Conservation (phyloP, 2,888 invertebrate genomes). For the Odontothrips loti region DNA sequence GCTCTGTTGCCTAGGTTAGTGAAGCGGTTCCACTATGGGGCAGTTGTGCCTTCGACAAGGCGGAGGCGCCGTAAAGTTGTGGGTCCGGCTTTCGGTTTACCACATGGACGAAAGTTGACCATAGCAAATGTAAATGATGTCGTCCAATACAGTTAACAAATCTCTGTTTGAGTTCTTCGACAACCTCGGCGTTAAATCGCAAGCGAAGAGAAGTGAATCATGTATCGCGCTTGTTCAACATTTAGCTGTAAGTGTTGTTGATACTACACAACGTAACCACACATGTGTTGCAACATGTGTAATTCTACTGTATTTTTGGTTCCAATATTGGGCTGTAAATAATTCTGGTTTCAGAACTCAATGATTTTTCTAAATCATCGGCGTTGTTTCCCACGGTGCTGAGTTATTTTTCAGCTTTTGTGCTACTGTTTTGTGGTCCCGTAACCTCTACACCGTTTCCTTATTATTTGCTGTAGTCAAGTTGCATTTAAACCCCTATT, state of each 20-base stretch:
- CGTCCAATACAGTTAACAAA: neutral
- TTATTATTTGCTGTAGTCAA: no score
- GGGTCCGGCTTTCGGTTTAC: neutral
- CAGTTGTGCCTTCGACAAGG: neutral
- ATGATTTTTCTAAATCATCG: no score
- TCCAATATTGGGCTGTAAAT: neutral
- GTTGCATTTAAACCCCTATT: no score
- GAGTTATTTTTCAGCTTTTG: no score
- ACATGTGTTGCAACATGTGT: neutral
- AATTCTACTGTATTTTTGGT: neutral
- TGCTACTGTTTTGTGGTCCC: no score
- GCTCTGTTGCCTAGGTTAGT: constrained; percentile 11
- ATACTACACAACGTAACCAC: neutral
- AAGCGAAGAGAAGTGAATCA: neutral
- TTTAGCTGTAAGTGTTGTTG: neutral
- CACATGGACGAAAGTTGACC: neutral
- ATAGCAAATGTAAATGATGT: neutral
- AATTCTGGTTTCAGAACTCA: neutral
- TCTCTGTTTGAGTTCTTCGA: neutral
- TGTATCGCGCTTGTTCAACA: neutral
- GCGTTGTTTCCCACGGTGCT: no score
- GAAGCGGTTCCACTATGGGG: neutral
- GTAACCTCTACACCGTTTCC: no score
- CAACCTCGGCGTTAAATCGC: neutral
- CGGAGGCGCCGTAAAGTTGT: neutral